phyloP scores from a whole-genome alignment of 2,888 invertebrate species.

The Brachycybe producta region DNA sequence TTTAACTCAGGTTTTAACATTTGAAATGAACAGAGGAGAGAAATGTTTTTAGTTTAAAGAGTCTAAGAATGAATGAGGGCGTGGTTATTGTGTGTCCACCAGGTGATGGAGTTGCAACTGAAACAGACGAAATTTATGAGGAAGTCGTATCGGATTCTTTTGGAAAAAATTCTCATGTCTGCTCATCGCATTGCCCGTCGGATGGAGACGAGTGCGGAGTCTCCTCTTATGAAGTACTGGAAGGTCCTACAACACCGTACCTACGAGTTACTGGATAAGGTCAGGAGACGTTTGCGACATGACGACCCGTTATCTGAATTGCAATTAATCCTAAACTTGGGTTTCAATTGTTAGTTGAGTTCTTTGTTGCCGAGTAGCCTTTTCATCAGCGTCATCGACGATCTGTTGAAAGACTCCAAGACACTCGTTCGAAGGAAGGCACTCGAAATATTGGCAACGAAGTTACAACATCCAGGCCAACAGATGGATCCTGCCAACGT shows the following conservation, averaged over 20 bases:
- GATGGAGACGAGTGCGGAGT: background rate
- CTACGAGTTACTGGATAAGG: constrained; percentile 65
- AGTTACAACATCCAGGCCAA: constrained; percentile 56
- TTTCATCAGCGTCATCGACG: constrained; percentile 63
- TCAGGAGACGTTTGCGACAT: constrained; percentile 29
- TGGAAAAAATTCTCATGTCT: constrained; percentile 2
- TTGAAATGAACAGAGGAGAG: too few relatives aligned
- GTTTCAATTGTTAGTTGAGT: constrained; percentile 28
- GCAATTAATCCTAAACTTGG: background rate
- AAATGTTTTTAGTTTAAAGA: too few relatives aligned
- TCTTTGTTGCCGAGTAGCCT: constrained; percentile 57
- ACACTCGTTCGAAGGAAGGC: constrained; percentile 61
- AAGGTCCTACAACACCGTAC: constrained; percentile 62
- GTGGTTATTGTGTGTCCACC: too few relatives aligned
- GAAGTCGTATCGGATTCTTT: constrained; percentile 6
- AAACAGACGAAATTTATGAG: constrained; percentile 1
- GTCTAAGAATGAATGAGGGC: too few relatives aligned
- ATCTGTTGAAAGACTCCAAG: constrained; percentile 53
- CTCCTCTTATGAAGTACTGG: constrained; percentile 53
- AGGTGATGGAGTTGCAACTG: constrained; percentile 7
- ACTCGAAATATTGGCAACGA: constrained; percentile 69
- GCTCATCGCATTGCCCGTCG: background rate
- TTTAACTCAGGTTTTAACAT: too few relatives aligned
- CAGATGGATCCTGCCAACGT: constrained; percentile 23
- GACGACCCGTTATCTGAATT: background rate